phyloP scores from a whole-genome alignment of 2,113 vertebrate species.

The Leiothrix lutea region DNA sequence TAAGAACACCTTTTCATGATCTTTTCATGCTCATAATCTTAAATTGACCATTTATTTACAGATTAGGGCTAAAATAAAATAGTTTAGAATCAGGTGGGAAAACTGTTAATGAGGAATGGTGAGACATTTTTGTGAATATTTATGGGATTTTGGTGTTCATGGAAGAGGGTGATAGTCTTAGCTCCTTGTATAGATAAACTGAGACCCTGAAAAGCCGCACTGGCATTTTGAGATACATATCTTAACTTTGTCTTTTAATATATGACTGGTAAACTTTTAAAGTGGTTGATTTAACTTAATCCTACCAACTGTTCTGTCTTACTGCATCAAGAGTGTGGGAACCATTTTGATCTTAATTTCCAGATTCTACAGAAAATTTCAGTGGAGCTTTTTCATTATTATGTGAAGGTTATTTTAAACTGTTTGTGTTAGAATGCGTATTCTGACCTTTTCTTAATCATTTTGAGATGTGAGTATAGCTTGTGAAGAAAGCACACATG shows the following conservation, averaged over 20 bases:
- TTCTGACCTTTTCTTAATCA: neutral
- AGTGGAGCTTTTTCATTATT: neutral
- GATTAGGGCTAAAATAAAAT: neutral
- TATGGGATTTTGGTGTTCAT: neutral
- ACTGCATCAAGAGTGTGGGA: neutral
- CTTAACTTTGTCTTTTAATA: neutral
- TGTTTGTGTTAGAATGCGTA: neutral
- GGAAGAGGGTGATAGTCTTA: neutral
- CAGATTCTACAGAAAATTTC: neutral
- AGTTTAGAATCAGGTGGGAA: neutral
- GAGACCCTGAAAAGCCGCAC: neutral
- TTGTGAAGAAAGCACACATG: neutral
- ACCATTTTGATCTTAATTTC: neutral
- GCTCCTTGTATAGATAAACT: neutral
- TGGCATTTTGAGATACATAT: neutral
- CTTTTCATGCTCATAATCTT: neutral
- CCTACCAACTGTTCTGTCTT: neutral
- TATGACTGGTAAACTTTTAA: neutral
- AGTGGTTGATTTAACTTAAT: neutral
- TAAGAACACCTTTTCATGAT: neutral
- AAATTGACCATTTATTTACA: neutral
- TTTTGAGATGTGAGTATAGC: neutral
- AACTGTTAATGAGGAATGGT: neutral
- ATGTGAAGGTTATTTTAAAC: neutral
- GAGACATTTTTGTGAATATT: neutral